phyloP scores from a whole-genome alignment of 2,888 invertebrate species.

The Polyploca ridens region DNA sequence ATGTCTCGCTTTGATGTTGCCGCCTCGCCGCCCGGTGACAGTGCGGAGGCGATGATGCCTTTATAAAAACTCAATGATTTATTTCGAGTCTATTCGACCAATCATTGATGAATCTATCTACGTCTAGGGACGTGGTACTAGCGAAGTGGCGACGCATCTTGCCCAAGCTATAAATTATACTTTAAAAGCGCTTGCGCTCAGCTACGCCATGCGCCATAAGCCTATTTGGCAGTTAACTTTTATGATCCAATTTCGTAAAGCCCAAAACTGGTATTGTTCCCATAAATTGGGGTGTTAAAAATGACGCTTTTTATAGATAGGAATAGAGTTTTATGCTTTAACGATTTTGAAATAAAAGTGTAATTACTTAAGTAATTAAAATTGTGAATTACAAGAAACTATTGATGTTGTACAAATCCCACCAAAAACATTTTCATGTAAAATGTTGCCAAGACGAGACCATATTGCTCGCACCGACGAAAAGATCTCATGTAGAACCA shows the following conservation, averaged over 20 bases:
- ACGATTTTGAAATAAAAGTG: too few relatives aligned
- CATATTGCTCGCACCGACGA: too few relatives aligned
- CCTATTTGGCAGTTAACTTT: constrained; percentile 32
- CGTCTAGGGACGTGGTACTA: constrained; percentile 18
- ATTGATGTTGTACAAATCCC: too few relatives aligned
- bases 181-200: background rate
- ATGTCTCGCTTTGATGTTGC: constrained; percentile 57
- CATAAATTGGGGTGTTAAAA: constrained; percentile 38
- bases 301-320: constrained; percentile 28
- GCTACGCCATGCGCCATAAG: constrained; percentile 4
- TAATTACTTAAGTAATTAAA: too few relatives aligned
- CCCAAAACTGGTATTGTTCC: constrained; percentile 31
- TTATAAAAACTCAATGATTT: constrained; percentile 82
- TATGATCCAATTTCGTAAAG: constrained; percentile 9
- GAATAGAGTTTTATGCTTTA: background rate
- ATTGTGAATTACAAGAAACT: too few relatives aligned
- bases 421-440: too few relatives aligned
- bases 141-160: constrained; percentile 25
- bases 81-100: constrained; percentile 57
- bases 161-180: constrained; percentile 42
- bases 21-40: constrained; percentile 63
- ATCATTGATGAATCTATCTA: constrained; percentile 49
- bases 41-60: constrained; percentile 76
- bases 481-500: too few relatives aligned
- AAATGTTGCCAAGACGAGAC: too few relatives aligned